Evolutionary conservation across 1,140 invertebrate genomes (phyloP), one percentile per base, ranked within the genome.

Genomic region (Plectrocnemia conspersa): DNA sequence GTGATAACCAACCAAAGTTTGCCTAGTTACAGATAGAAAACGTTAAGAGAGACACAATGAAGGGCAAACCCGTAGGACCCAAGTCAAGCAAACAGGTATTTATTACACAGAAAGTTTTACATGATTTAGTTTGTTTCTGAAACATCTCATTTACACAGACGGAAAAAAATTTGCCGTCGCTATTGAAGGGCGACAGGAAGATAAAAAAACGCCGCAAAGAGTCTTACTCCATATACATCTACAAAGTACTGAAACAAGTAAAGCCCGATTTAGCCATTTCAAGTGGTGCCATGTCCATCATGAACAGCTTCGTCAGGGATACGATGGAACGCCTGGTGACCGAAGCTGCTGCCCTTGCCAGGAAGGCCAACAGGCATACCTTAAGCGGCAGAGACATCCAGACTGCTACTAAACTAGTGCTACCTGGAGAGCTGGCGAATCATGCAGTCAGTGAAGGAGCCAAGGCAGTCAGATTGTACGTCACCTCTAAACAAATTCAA

Each of bases 221-320:
- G 15, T 35, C 46, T 5, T 48, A 21, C 25, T 40, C 49, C 18
- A 52, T 7, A 2, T 23, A 52, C 21, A 80, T 80, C 46, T 79
- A 79, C 68, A 83, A 82, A 63, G 79, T 84, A 5, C 64, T 85
- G 66, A 83, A 82, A 62, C 80, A 83, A 64, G 82, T 85, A 3
- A 81, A 84, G 64, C 80, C 80, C 0, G 65, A 83, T 56, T 82
- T 79, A 40, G 81, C 81, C 22, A 77, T 85, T 27, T 82, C 79
- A 9, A 71, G 68, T 22, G 77, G 77, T 54, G 72, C 75, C 1
- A 78, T 77, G 74, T 75, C 67, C 42, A 76, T 78, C 60, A 77
- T 78, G 73, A 75, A 74, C 63, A 73, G 66, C 45, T 83, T 85
- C 61, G 79, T 82, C 15, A 5, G n/a, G 21, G 33, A 40, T 25